phyloP scores from a whole-genome alignment of 2,888 invertebrate species.

The Apamea anceps region DNA sequence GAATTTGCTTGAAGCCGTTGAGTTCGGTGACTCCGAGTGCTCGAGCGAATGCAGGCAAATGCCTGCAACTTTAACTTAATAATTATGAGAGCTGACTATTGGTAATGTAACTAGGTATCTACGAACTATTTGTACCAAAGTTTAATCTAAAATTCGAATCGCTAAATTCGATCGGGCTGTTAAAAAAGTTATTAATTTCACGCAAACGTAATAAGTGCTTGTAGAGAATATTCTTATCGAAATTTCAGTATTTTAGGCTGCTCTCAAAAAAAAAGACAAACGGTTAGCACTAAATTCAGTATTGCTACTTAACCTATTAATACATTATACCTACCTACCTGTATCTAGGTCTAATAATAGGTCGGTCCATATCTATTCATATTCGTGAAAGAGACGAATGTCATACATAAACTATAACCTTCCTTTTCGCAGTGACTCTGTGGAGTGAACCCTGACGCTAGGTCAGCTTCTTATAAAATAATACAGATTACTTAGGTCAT shows the following conservation, averaged over 20 bases:
- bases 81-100: constrained; percentile 1
- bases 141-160: neutral
- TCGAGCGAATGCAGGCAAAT: neutral
- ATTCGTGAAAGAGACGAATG: neutral
- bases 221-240: neutral
- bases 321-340: neutral
- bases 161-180: neutral
- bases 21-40: neutral
- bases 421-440: no score
- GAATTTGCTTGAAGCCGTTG: neutral
- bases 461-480: neutral
- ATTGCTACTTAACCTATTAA: neutral
- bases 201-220: neutral
- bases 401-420: neutral
- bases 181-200: neutral
- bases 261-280: neutral
- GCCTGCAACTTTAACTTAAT: neutral
- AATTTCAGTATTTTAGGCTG: neutral
- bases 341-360: neutral
- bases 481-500: neutral
- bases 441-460: neutral
- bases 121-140: neutral
- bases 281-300: neutral
- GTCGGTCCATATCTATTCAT: neutral
- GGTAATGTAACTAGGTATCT: neutral